A percentile compares a stretch with the other conserved stretches of the same genome.
Conservation (phyloP, 1,140 invertebrate genomes). For the Geopemphigus sp. region DNA sequence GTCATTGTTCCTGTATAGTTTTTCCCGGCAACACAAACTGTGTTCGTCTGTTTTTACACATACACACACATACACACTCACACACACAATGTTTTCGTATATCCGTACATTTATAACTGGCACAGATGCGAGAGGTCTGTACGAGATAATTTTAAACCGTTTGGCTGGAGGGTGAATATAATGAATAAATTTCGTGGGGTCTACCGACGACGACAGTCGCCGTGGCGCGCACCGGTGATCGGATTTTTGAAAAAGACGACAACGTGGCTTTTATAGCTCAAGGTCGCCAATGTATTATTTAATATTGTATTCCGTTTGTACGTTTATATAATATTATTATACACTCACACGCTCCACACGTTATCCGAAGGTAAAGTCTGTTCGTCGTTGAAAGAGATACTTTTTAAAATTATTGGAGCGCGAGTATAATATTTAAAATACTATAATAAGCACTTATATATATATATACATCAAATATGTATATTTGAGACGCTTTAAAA, state of each 20-base stretch:
- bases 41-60: too few relatives aligned
- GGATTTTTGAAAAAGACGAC: background rate
- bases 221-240: background rate
- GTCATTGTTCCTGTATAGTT: too few relatives aligned
- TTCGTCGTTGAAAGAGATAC: background rate
- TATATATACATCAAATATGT: too few relatives aligned
- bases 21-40: too few relatives aligned
- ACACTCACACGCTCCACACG: background rate
- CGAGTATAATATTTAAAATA: too few relatives aligned
- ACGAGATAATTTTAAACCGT: background rate
- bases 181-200: background rate
- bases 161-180: background rate
- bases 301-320: background rate
- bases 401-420: too few relatives aligned
- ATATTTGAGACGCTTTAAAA: too few relatives aligned
- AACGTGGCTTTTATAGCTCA: slow-evolving; percentile 1
- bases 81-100: background rate
- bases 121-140: background rate
- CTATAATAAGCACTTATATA: too few relatives aligned
- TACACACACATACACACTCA: background rate
- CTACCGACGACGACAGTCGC: background rate
- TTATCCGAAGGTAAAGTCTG: background rate
- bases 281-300: background rate
- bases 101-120: background rate
- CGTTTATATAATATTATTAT: background rate